phyloP scores from a whole-genome alignment of 1,140 invertebrate species.

The Calephelis nemesis region DNA sequence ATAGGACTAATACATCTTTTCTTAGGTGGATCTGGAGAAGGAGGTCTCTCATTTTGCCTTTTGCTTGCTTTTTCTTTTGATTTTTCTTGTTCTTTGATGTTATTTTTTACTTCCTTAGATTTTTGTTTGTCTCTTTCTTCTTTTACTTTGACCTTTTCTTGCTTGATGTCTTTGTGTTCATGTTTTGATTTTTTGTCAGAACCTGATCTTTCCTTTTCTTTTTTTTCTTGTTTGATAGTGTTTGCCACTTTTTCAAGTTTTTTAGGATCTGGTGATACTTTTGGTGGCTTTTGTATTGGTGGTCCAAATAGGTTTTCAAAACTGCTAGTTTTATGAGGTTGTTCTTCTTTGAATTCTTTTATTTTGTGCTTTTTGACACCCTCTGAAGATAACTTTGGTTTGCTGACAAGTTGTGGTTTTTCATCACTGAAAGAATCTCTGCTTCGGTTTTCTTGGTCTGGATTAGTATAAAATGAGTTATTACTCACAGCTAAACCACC shows the following conservation, averaged over 20 bases:
- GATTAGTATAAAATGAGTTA: conserved; percentile 68
- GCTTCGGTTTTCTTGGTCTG: conserved; percentile 75
- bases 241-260: conserved; percentile 80
- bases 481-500: conserved; percentile 83
- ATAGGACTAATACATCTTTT: conserved; percentile 81
- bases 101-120: conserved; percentile 82
- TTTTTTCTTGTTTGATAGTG: conserved; percentile 79
- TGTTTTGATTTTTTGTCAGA: conserved; percentile 82
- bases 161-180: conserved; percentile 78
- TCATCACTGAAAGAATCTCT: conserved; percentile 76
- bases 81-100: conserved; percentile 81
- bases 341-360: conserved; percentile 82
- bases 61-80: conserved; percentile 80
- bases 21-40: conserved; percentile 77
- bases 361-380: conserved; percentile 84
- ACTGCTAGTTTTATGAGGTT: conserved; percentile 81
- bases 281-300: conserved; percentile 86
- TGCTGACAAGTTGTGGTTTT: conserved; percentile 81
- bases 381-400: conserved; percentile 83
- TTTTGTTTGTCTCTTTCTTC: conserved; percentile 82
- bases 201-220: conserved; percentile 80
- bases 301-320: conserved; percentile 90
- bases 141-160: conserved; percentile 76
- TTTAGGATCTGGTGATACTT: conserved; percentile 83
- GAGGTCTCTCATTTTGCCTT: conserved; percentile 66